Conservation (phyloP, 1,140 invertebrate species). For the Hylaeus volcanicus region DNA sequence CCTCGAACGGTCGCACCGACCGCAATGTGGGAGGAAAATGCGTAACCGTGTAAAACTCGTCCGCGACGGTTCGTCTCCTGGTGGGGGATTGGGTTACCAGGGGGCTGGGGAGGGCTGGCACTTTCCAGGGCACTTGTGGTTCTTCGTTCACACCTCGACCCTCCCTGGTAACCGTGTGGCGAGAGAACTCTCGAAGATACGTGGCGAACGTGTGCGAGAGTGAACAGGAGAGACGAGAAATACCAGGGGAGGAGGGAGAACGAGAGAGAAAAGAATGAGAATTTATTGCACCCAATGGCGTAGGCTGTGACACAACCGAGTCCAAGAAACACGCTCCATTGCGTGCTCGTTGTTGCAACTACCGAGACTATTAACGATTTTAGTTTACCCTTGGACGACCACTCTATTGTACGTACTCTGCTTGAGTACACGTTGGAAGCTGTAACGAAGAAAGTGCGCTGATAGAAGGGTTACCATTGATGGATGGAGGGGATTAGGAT, state of each 20-base stretch:
- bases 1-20: slow-evolving; percentile 50
- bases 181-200: slow-evolving; percentile 59
- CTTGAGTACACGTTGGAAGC: no score
- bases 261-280: slow-evolving; percentile 30
- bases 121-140: slow-evolving; percentile 74
- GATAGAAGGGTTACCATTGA: no score
- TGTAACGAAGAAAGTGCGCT: no score
- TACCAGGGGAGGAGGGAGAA: background rate
- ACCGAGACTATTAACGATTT: slow-evolving; percentile 32
- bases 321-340: slow-evolving; percentile 17
- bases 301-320: slow-evolving; percentile 15
- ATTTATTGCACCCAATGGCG: slow-evolving; percentile 54
- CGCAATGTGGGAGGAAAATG: slow-evolving; percentile 65
- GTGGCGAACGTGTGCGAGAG: background rate
- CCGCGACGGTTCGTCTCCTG: slow-evolving; percentile 20
- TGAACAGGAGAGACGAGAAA: background rate
- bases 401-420: no score
- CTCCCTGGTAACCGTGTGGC: slow-evolving; percentile 47
- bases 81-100: slow-evolving; percentile 53
- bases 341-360: slow-evolving; percentile 4
- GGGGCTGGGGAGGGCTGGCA: slow-evolving; percentile 52
- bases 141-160: slow-evolving; percentile 77
- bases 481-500: no score
- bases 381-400: background rate
- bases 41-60: slow-evolving; percentile 74